Conservation (phyloP, 2,888 invertebrate genomes). For the Zaprionus obscuricornis region DNA sequence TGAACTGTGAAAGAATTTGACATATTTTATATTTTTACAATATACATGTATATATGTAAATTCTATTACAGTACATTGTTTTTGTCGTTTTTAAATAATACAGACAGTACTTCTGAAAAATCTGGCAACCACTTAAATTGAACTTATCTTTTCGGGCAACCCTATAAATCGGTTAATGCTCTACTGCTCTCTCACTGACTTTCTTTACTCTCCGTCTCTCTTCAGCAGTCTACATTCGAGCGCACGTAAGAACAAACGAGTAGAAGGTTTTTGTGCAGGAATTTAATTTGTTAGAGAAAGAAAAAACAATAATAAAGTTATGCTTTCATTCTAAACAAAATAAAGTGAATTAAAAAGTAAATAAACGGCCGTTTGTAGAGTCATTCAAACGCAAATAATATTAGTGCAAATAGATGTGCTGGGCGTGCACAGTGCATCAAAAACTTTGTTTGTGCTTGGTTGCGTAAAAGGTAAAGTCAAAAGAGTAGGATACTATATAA, state of each 20-base stretch:
- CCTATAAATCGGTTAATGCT: constrained; percentile 34
- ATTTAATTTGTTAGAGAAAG: constrained; percentile 80
- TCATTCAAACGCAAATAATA: constrained; percentile 15
- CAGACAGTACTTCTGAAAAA: no score
- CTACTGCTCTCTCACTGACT: constrained; percentile 53
- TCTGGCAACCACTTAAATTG: no score
- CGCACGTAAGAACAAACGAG: constrained; percentile 59
- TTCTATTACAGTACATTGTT: no score
- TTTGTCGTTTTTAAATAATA: no score
- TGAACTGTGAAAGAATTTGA: no score
- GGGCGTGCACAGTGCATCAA: constrained; percentile 52
- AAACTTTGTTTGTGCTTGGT: constrained; percentile 52
- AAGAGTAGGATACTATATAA: not conserved
- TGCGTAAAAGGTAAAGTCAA: constrained; percentile 72
- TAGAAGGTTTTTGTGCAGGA: constrained; percentile 70
- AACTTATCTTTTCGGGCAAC: no score
- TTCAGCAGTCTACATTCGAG: constrained; percentile 63
- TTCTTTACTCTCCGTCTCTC: constrained; percentile 64
- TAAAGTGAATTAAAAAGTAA: constrained; percentile 38
- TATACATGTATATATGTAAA: no score
- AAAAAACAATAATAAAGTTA: constrained; percentile 80
- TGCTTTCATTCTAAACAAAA: constrained; percentile 69
- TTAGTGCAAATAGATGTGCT: constrained; percentile 29
- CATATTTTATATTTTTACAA: no score
- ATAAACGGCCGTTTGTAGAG: constrained; percentile 24